phyloP scores from a whole-genome alignment of 2,888 invertebrate species.

The Eurytoma adleriae region DNA sequence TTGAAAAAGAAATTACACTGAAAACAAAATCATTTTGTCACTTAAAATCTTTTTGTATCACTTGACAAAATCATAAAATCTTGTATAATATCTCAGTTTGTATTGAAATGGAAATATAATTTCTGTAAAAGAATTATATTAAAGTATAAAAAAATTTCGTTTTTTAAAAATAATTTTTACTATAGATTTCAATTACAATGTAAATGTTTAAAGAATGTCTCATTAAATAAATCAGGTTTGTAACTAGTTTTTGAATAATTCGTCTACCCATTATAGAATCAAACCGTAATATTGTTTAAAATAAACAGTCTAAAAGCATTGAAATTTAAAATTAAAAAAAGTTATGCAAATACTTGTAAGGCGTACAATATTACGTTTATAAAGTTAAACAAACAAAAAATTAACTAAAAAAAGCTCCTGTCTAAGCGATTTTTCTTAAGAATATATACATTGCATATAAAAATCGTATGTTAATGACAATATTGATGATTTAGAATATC shows the following conservation, averaged over 20 bases:
- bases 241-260: conserved; percentile 3
- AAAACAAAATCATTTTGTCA: too few relatives aligned
- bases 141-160: too few relatives aligned
- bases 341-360: conserved; percentile 44
- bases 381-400: conserved; percentile 41
- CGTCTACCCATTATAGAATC: conserved; percentile 25
- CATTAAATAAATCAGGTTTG: conserved; percentile 33
- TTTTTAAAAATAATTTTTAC: too few relatives aligned
- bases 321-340: conserved; percentile 40
- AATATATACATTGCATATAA: neutral
- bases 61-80: too few relatives aligned
- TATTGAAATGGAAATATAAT: too few relatives aligned
- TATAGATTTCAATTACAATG: too few relatives aligned
- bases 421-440: conserved; percentile 26
- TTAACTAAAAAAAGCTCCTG: conserved; percentile 49
- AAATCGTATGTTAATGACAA: conserved; percentile 48
- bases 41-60: too few relatives aligned
- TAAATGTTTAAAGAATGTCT: neutral
- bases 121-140: too few relatives aligned
- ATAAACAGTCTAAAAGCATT: conserved; percentile 48
- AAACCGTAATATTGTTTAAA: conserved; percentile 39
- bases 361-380: conserved; percentile 42
- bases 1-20: too few relatives aligned
- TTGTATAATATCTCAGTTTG: too few relatives aligned
- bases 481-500: conserved; percentile 46